Conservation (phyloP, 64 coral and sea anemone species). For the Stylophora pistillata region DNA sequence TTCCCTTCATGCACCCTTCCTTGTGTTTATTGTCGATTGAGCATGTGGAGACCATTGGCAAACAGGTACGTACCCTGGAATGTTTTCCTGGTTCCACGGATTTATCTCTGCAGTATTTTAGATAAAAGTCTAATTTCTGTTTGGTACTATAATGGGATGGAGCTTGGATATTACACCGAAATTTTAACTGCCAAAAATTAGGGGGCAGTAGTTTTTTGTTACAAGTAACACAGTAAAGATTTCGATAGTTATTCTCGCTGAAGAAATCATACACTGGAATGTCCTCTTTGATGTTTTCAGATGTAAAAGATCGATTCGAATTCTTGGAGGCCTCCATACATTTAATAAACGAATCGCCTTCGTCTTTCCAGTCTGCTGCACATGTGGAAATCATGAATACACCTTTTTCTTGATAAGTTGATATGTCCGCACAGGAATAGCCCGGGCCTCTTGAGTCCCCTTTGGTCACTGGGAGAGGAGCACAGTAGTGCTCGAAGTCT, state of each 20-base stretch:
- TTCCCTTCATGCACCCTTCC: slow-evolving; percentile 8
- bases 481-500: slow-evolving; percentile 16
- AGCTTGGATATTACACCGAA: slow-evolving; percentile 76
- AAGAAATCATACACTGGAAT: slow-evolving; percentile 41
- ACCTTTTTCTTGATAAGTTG: slow-evolving; percentile 16
- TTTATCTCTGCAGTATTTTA: slow-evolving; percentile 62
- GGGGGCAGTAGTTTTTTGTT: neutral
- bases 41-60: slow-evolving; percentile 39
- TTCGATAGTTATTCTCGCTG: slow-evolving; percentile 45
- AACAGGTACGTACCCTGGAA: slow-evolving; percentile 25
- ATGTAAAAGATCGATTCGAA: slow-evolving; percentile 26
- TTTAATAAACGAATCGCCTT: slow-evolving; percentile 1
- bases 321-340: slow-evolving; percentile 45
- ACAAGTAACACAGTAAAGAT: slow-evolving; percentile 70
- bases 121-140: slow-evolving; percentile 52
- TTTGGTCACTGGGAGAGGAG: neutral
- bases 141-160: slow-evolving; percentile 35
- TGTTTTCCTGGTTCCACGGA: neutral
- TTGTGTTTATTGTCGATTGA: neutral
- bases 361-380: slow-evolving; percentile 9
- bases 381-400: slow-evolving; percentile 76
- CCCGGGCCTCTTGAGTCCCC: neutral
- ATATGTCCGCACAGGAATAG: slow-evolving; percentile 17
- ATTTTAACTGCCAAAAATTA: slow-evolving; percentile 57
- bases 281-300: slow-evolving; percentile 44